Conservation (phyloP, 2,113 vertebrate species). For the Lynx canadensis region DNA sequence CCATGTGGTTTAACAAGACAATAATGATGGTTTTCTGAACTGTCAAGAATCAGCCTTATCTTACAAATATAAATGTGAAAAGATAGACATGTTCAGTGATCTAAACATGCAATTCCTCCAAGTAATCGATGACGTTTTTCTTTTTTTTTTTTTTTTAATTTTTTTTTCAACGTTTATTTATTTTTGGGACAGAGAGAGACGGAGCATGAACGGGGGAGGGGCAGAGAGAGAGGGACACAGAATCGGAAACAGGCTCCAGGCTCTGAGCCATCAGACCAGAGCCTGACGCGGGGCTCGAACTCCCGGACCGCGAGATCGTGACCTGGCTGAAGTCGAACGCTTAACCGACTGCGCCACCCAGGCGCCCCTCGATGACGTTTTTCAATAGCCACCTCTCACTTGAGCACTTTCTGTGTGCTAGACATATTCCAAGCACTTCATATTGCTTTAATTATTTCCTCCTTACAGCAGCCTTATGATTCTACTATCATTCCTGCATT, state of each 20-base stretch:
- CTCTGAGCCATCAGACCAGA: too few species aligned
- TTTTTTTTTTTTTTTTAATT: too few species aligned
- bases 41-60: background rate
- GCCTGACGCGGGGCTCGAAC: too few species aligned
- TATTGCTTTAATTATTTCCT: background rate
- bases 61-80: constrained; percentile 31
- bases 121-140: background rate
- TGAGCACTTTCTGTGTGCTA: background rate
- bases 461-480: background rate
- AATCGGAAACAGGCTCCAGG: too few species aligned
- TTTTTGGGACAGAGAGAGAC: too few species aligned
- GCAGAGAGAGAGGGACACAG: too few species aligned
- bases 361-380: background rate
- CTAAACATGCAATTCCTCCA: background rate
- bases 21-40: constrained; percentile 20
- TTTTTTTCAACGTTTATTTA: too few species aligned
- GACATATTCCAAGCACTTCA: background rate
- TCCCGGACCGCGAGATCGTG: too few species aligned
- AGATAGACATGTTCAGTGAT: background rate
- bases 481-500: background rate
- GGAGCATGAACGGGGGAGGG: too few species aligned
- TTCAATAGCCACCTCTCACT: background rate
- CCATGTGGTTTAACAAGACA: background rate
- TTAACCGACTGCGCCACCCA: too few species aligned
- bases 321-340: too few species aligned